phyloP scores from a whole-genome alignment of 2,797 vertebrate genomes.

The Zonotrichia albicollis region DNA sequence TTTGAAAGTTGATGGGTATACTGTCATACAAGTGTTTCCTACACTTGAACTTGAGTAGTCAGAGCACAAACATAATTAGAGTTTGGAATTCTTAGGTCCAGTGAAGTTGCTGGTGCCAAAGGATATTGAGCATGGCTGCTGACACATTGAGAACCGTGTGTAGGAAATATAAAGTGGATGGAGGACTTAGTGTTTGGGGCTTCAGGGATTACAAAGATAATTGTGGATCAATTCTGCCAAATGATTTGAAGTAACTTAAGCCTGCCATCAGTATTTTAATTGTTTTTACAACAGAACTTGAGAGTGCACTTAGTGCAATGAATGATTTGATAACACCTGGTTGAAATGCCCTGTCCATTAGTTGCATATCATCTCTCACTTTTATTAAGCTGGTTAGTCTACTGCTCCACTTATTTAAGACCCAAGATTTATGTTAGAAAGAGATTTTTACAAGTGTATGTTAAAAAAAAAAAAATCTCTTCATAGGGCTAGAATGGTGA shows the following conservation, averaged over 20 bases:
- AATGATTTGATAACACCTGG: constrained; percentile 74
- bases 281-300: constrained; percentile 77
- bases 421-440: constrained; percentile 61
- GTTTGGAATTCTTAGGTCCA: constrained; percentile 39
- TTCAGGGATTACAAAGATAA: constrained; percentile 80
- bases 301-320: constrained; percentile 72
- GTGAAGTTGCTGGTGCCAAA: constrained; percentile 52
- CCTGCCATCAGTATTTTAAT: constrained; percentile 78
- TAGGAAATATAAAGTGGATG: constrained; percentile 74
- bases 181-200: constrained; percentile 66
- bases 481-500: background rate
- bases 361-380: constrained; percentile 67
- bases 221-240: constrained; percentile 80
- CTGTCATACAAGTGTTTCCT: background rate
- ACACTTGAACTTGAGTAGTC: background rate
- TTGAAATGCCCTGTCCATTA: constrained; percentile 68
- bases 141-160: constrained; percentile 59
- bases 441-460: constrained; percentile 38
- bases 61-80: background rate
- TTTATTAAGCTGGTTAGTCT: constrained; percentile 74
- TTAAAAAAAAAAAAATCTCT: constrained; percentile 21
- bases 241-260: constrained; percentile 78
- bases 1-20: background rate
- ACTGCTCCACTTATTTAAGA: constrained; percentile 63
- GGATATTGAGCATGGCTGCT: constrained; percentile 41